A percentile compares a stretch with the other conserved stretches of the same genome.
Evolutionary conservation across 2,797 vertebrate genomes (phyloP).

Genomic region (Stomatorhinus walkeri): DNA sequence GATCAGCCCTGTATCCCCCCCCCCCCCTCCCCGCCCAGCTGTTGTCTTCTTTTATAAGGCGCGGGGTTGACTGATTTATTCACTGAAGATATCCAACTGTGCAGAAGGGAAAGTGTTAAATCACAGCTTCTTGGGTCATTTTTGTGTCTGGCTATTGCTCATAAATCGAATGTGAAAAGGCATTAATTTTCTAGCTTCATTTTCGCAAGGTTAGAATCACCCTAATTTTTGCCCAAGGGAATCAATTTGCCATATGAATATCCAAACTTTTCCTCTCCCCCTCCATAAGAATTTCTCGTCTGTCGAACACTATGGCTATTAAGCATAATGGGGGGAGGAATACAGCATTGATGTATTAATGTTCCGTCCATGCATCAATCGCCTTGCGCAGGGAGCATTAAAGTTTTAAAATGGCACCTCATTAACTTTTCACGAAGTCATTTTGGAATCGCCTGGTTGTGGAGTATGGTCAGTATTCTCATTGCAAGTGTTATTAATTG

Average conservation of each 20-base stretch:
- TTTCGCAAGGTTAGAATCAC: neutral
- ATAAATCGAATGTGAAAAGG: neutral
- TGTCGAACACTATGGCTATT: neutral
- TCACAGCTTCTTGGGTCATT: neutral
- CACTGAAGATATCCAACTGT: neutral
- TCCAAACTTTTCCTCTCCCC: neutral
- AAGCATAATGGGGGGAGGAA: neutral
- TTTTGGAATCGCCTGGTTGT: constrained; percentile 25
- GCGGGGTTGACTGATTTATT: neutral
- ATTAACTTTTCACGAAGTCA: constrained; percentile 13
- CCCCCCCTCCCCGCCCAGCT: neutral
- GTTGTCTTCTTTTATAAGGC: neutral
- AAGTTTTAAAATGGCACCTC: constrained; percentile 21
- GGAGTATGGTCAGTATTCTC: constrained; percentile 9
- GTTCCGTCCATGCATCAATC: neutral
- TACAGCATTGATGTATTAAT: neutral
- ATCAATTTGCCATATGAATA: neutral
- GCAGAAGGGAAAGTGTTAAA: neutral
- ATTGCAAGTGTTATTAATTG: constrained; percentile 27
- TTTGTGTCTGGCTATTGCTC: neutral
- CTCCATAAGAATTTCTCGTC: neutral
- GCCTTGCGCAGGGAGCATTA: constrained; percentile 18
- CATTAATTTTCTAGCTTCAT: neutral
- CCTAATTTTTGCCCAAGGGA: constrained; percentile 18
- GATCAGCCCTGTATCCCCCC: neutral